phyloP scores from a whole-genome alignment of 2,888 invertebrate genomes.

The Sinopyrophorus schimmeli region DNA sequence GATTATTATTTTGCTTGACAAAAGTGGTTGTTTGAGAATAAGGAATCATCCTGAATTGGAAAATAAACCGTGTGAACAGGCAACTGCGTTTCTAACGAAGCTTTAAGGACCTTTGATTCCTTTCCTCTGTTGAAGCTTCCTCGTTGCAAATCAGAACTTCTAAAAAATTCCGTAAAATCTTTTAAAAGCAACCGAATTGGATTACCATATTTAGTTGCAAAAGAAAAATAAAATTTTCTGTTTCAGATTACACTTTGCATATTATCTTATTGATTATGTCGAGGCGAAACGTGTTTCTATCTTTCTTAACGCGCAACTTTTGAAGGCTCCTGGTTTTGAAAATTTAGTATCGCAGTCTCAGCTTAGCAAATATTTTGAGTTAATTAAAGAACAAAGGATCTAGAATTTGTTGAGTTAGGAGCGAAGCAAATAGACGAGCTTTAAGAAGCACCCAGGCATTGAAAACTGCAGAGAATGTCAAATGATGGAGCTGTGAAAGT shows the following conservation, averaged over 20 bases:
- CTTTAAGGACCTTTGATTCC: slow-evolving; percentile 38
- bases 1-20: no score
- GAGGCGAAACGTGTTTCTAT: no score
- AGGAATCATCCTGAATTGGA: slow-evolving; percentile 23
- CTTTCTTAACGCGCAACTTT: no score
- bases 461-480: slow-evolving; percentile 18
- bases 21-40: no score
- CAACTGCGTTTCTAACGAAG: slow-evolving; percentile 37
- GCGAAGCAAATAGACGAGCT: slow-evolving; percentile 30
- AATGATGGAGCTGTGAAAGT: slow-evolving; percentile 18
- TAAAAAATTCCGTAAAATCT: no score
- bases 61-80: slow-evolving; percentile 28
- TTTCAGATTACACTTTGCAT: no score
- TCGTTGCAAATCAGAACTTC: slow-evolving; percentile 16
- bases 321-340: slow-evolving; percentile 16
- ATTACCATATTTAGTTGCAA: no score
- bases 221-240: no score
- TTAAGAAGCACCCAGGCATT: slow-evolving; percentile 34
- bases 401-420: slow-evolving; percentile 31
- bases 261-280: no score
- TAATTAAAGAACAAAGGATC: slow-evolving; percentile 51
- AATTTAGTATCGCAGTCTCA: slow-evolving; percentile 24
- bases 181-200: no score
- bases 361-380: slow-evolving; percentile 50
- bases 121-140: slow-evolving; percentile 31